Evolutionary conservation across 2,797 vertebrate species (phyloP), one percentile per base, ranked within the genome.

Genomic region (Crax fasciolata): DNA sequence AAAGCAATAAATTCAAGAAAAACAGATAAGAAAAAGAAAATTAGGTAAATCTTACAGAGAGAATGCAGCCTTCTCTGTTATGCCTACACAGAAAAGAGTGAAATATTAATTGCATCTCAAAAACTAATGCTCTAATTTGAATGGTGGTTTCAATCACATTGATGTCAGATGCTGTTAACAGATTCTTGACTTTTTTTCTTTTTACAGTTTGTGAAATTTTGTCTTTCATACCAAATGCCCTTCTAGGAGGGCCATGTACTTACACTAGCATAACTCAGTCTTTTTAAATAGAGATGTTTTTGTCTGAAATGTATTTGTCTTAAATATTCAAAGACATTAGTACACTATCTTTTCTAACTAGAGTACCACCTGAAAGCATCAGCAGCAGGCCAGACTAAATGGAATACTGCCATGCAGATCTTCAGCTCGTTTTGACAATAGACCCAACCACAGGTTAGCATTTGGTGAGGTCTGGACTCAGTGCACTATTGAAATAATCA

Each of bases 21-120:
- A 92, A 52, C 52, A 81, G 66, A 41, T 11, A 5, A 28, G 67
- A 93, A 81, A 46, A 95, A 95, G 94, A 67, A 70, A 95, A 90
- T 92, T 32, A 90, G 82, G 79, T 65, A 90, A 92, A 48, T 92
- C 87, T 86, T 86, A 46, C 46, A 41, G 78, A 46, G 66, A 57
- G 32, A 70, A 66, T 23, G 81, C 78, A 90, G 52, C 38, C 71
- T 90, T 75, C 58, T 70, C 48, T 80, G 90, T 80, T 61, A 44
- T 54, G 58, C n/a, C 38, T 57, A 17, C 28, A 28, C 13, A 55
- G 55, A 80, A 88, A 72, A 41, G 2, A 83, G 79, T 59, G 83
- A 93, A 94, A 76, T 63, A 93, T 92, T 96, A 97, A 96, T 95
- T 95, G 81, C 68, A 82, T 43, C 51, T 54, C n/a, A 85, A 96